Conservation (phyloP, 1,140 invertebrate genomes). For the Danaus plexippus region DNA sequence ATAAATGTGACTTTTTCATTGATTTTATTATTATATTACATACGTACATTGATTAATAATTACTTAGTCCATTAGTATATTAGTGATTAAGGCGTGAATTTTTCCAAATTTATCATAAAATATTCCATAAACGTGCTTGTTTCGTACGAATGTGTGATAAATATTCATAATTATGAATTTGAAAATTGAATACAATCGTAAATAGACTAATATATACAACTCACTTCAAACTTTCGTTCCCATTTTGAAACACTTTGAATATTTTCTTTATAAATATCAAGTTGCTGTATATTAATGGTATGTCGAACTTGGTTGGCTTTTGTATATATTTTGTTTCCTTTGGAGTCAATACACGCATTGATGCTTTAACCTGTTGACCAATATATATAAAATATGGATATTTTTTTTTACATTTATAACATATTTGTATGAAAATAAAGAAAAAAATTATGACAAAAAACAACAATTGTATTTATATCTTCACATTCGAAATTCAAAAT, state of each 20-base stretch:
- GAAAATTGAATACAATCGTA: neutral
- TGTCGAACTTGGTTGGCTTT: slow-evolving; percentile 54
- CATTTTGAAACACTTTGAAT: slow-evolving; percentile 40
- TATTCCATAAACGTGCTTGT: too few relatives aligned
- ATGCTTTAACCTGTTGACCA: slow-evolving; percentile 53
- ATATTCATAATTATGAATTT: slow-evolving; percentile 11
- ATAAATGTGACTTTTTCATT: too few relatives aligned
- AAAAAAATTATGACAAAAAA: too few relatives aligned
- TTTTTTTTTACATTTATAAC: slow-evolving; percentile 1
- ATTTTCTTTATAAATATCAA: slow-evolving; percentile 53
- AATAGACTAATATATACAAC: slow-evolving; percentile 28
- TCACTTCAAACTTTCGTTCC: slow-evolving; percentile 59
- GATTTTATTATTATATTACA: too few relatives aligned
- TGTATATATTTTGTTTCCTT: slow-evolving; percentile 56
- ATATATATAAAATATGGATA: slow-evolving; percentile 8
- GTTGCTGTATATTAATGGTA: slow-evolving; percentile 58
- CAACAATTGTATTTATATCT: too few relatives aligned
- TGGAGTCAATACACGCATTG: slow-evolving; percentile 48
- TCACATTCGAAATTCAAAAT: too few relatives aligned
- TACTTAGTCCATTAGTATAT: too few relatives aligned
- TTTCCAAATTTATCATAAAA: too few relatives aligned
- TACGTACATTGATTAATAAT: too few relatives aligned
- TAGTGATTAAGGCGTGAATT: too few relatives aligned
- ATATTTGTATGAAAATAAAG: neutral
- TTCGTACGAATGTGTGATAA: slow-evolving; percentile 5